A percentile compares a stretch with the other conserved stretches of the same genome.
Evolutionary conservation across 2,113 vertebrate species (phyloP).

Genomic region (Oncorhynchus gorbuscha): DNA sequence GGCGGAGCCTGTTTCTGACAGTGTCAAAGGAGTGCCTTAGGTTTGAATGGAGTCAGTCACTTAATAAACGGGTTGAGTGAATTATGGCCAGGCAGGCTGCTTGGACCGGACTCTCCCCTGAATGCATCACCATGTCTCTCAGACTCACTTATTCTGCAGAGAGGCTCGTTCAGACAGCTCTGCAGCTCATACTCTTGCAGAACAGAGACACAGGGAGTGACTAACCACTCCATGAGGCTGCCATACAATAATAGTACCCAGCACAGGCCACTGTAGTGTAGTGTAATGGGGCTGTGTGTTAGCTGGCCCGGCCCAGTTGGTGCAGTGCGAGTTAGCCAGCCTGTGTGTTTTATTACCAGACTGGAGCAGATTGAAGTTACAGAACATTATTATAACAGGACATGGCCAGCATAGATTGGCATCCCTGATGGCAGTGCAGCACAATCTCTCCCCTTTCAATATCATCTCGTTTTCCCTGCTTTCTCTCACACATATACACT

Average conservation of each 20-base stretch:
- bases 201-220: neutral
- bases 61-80: conserved; percentile 44
- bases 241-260: neutral
- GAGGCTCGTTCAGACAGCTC: neutral
- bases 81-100: conserved; percentile 37
- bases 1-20: conserved; percentile 5
- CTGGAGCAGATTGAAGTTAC: neutral
- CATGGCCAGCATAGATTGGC: neutral
- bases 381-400: neutral
- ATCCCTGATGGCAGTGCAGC: neutral
- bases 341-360: neutral
- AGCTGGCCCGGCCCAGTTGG: neutral
- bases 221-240: neutral
- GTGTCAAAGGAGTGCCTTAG: conserved; percentile 32
- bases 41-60: conserved; percentile 28
- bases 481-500: neutral
- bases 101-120: neutral
- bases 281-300: neutral
- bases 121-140: neutral
- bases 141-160: neutral
- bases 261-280: neutral
- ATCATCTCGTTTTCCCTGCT: neutral
- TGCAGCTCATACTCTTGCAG: neutral
- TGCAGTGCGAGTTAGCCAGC: neutral
- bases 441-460: neutral